These are phyloP conservation scores for Drosophila borborema DNA, from an alignment of 2,888 invertebrate species.

Conservation along the genomic window DNA sequence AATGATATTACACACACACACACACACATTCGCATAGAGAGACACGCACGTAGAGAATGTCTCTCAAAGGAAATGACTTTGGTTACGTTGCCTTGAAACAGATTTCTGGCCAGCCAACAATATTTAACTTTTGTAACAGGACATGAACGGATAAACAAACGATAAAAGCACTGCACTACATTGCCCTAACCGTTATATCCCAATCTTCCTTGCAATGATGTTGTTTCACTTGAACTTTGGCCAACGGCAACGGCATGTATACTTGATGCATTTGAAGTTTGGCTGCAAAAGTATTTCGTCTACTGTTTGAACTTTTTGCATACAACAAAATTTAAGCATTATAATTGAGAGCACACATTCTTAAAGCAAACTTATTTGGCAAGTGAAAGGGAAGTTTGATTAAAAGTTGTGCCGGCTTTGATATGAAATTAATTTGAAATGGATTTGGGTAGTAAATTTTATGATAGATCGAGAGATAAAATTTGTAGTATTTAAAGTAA, in stretches of 20 bases:
- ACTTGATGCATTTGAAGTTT: slow-evolving; percentile 38
- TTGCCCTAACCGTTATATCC: slow-evolving; percentile 8
- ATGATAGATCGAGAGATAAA: no score
- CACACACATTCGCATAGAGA: slow-evolving; percentile 12
- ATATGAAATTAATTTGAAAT: no score
- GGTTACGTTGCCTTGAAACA: slow-evolving; percentile 16
- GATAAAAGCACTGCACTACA: slow-evolving; percentile 9
- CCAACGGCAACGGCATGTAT: slow-evolving; percentile 29
- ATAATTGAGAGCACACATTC: slow-evolving; percentile 30
- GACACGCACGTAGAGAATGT: background rate
- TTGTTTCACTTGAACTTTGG: slow-evolving; percentile 33
- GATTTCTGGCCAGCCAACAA: slow-evolving; percentile 28
- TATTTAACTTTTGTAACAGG: slow-evolving; percentile 43
- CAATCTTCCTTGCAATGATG: background rate
- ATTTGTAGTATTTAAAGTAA: no score
- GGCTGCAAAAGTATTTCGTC: slow-evolving; percentile 10
- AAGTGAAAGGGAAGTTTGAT: background rate
- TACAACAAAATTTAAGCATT: slow-evolving; percentile 31
- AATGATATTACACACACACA: background rate
- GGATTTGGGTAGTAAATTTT: no score
- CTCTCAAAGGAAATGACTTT: slow-evolving; percentile 46
- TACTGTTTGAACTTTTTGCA: background rate
- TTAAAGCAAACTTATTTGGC: slow-evolving; percentile 3
- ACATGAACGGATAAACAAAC: slow-evolving; percentile 33
- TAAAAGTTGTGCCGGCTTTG: background rate